Evolutionary conservation across 2,888 invertebrate species (phyloP), one percentile per base, ranked within the genome.

Genomic region (Cynaeus angustus): DNA sequence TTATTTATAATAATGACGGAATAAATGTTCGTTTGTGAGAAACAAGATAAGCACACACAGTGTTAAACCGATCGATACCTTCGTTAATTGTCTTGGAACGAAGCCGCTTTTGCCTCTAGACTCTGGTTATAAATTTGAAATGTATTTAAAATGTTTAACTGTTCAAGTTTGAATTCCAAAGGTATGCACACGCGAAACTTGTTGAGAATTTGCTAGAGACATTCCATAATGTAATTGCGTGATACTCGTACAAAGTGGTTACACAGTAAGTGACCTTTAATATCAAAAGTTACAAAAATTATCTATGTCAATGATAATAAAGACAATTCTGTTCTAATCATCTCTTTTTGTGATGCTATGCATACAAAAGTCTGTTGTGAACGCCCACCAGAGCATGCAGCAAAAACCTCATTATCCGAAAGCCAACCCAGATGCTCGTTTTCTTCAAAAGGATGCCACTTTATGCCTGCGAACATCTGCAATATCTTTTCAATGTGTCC

Each of bases 401-500:
- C 7, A 28, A 28, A 28, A 28, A 4, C 28, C 7, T 28, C 28
- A 28, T 28, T 28, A 13, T 8, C 45, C 45, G 45, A 21, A 50
- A 26, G 10, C 33, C 14, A 7, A 12, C 33, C 30, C 53, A 33
- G 33, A 53, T 53, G 53, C n/a, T n/a, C n/a, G 7, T 45, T 13
- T 33, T 53, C 53, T 21, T 53, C 12, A 53, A 53, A 33, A 28
- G 53, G 50, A 9, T 50, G 5, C 50, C 21, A 26, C 21, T 50
- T 26, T 50, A 50, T 50, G 30, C 13, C 28, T 33, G 55, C 33
- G 55, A 55, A 55, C 55, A 55, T 55, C 55, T 55, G 55, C 55
- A 55, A 55, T 55, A 55, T 46, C 50, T 8, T 10, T 28, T 30
- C 26, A 37, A 55, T 37, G 55, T 37, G 8, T 13, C 55, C 55